phyloP scores from a whole-genome alignment of 2,113 vertebrate genomes.

The Peromyscus leucopus region DNA sequence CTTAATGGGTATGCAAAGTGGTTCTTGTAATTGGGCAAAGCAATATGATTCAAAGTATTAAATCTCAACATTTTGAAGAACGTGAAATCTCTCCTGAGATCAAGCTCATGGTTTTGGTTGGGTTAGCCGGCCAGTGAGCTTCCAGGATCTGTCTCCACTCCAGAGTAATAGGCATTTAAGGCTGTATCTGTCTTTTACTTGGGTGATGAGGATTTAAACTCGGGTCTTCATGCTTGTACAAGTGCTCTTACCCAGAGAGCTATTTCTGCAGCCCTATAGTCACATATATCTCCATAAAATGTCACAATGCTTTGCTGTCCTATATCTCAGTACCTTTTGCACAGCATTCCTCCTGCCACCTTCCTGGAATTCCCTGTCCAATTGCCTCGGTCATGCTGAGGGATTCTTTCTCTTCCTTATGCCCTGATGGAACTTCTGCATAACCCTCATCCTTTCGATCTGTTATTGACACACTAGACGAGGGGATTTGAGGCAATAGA shows the following conservation, averaged over 20 bases:
- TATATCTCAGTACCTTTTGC: background rate
- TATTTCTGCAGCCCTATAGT: background rate
- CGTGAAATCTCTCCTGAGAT: background rate
- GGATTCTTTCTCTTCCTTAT: background rate
- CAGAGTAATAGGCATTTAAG: background rate
- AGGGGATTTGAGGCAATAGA: background rate
- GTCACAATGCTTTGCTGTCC: background rate
- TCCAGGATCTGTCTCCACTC: background rate
- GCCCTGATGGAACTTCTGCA: background rate
- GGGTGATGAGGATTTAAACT: background rate
- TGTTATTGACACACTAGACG: background rate
- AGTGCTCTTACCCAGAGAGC: background rate
- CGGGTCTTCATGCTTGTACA: background rate
- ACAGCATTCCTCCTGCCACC: background rate
- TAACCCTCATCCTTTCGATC: background rate
- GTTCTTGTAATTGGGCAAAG: constrained; percentile 20
- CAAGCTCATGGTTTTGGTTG: background rate
- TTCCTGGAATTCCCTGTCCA: background rate
- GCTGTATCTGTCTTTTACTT: background rate
- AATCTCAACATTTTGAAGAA: background rate
- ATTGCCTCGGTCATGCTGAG: background rate
- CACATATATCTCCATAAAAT: background rate
- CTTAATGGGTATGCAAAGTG: constrained; percentile 50
- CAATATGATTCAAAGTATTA: constrained; percentile 24
- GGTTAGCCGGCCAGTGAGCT: too few species aligned